Percentiles rank a stretch among this genome's conserved stretches.
Conservation (phyloP, 1,140 invertebrate species). For the Medauroidea extradentata region DNA sequence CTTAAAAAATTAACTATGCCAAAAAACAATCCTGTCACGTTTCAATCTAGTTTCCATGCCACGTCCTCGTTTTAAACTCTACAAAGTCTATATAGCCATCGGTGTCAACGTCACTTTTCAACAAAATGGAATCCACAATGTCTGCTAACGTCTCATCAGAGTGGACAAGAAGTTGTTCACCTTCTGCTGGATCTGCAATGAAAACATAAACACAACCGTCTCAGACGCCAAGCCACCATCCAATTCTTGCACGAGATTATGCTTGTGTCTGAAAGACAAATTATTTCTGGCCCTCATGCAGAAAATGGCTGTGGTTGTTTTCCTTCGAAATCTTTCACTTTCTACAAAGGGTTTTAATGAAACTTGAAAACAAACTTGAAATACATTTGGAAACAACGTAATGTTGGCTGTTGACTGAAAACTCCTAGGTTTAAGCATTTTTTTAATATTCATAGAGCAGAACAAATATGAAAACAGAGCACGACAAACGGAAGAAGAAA, state of each 20-base stretch:
- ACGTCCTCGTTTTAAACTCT: not conserved
- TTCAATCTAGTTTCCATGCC: too few relatives aligned
- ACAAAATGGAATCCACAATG: not conserved
- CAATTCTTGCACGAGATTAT: too few relatives aligned
- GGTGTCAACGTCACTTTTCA: not conserved
- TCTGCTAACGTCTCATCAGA: not conserved
- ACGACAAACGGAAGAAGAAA: too few relatives aligned
- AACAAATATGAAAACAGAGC: not conserved
- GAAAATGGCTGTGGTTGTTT: not conserved
- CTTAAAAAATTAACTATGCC: too few relatives aligned
- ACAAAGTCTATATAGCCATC: slow-evolving; percentile 8
- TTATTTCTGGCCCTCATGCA: not conserved
- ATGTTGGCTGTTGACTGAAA: too few relatives aligned
- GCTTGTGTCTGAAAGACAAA: not conserved
- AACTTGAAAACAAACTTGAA: too few relatives aligned
- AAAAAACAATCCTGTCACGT: too few relatives aligned
- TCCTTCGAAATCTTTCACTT: not conserved
- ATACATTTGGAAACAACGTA: too few relatives aligned
- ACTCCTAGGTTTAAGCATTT: too few relatives aligned
- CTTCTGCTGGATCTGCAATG: too few relatives aligned
- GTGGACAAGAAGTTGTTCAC: not conserved
- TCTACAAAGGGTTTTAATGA: not conserved
- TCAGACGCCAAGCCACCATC: too few relatives aligned
- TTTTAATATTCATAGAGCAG: not conserved
- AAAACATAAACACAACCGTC: not conserved